Conservation (phyloP, 2,797 vertebrate species). For the Podarcis siculus region DNA sequence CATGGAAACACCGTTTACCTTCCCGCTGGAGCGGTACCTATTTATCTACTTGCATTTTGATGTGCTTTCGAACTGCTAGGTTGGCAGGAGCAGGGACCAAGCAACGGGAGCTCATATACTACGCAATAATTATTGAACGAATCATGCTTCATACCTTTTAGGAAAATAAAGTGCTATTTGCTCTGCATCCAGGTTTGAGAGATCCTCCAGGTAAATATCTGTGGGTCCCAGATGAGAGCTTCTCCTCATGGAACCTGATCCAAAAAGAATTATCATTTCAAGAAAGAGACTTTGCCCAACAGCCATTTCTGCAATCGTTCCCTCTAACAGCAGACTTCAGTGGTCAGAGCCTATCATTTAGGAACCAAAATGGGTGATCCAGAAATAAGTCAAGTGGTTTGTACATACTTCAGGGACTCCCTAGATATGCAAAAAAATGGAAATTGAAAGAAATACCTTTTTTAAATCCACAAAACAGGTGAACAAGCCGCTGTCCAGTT, state of each 20-base stretch:
- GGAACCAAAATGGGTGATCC: not conserved
- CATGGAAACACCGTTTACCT: no score
- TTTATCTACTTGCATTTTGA: no score
- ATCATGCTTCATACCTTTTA: conserved; percentile 79
- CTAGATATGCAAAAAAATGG: not conserved
- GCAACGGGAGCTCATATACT: no score
- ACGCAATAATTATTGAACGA: not conserved
- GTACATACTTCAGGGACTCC: not conserved
- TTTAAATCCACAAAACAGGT: not conserved
- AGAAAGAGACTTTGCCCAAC: not conserved
- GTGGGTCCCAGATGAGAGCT: conserved; percentile 82
- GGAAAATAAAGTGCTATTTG: conserved; percentile 87
- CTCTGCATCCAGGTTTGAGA: conserved; percentile 81
- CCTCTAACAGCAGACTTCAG: not conserved
- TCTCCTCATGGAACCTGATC: conserved; percentile 76
- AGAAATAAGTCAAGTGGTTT: not conserved
- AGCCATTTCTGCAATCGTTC: not conserved
- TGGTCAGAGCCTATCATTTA: not conserved
- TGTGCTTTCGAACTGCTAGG: no score
- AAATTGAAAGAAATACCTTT: not conserved
- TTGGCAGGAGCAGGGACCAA: no score
- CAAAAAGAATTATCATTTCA: conserved; percentile 18
- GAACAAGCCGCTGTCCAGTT: not conserved
- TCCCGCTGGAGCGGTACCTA: no score
- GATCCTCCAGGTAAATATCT: conserved; percentile 88